phyloP scores from a whole-genome alignment of 2,888 invertebrate genomes.

The Scrobipalpa atriplicella region DNA sequence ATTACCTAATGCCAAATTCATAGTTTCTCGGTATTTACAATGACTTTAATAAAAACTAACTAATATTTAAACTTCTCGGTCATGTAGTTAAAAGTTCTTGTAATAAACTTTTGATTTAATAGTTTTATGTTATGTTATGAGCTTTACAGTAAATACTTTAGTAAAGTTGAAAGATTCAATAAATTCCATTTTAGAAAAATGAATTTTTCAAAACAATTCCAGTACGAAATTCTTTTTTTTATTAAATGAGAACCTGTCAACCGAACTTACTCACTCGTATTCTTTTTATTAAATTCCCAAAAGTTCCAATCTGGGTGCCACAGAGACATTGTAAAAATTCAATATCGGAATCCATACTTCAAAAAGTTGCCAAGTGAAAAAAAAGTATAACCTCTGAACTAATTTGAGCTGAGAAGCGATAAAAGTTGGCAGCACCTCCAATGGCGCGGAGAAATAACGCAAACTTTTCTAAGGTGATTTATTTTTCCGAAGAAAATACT shows the following conservation, averaged over 20 bases:
- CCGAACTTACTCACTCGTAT: conserved; percentile 22
- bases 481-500: conserved; percentile 73
- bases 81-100: too few species aligned
- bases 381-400: conserved; percentile 58
- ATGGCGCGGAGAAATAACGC: conserved; percentile 64
- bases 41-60: too few species aligned
- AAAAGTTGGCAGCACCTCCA: conserved; percentile 70
- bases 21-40: too few species aligned
- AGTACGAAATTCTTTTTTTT: not conserved
- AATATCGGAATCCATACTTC: conserved; percentile 78
- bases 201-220: not conserved
- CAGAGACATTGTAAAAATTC: conserved; percentile 71
- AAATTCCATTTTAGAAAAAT: not conserved
- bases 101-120: too few species aligned
- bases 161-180: too few species aligned
- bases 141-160: not conserved
- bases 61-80: too few species aligned
- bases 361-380: conserved; percentile 62
- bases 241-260: conserved; percentile 20
- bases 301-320: conserved; percentile 47
- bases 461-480: conserved; percentile 73
- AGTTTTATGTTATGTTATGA: not conserved
- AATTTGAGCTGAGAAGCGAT: conserved; percentile 70
- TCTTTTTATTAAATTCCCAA: conserved; percentile 52
- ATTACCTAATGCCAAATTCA: too few species aligned